Conservation (phyloP, 2,797 vertebrate genomes). For the Enteromius afrohamiltoni region DNA sequence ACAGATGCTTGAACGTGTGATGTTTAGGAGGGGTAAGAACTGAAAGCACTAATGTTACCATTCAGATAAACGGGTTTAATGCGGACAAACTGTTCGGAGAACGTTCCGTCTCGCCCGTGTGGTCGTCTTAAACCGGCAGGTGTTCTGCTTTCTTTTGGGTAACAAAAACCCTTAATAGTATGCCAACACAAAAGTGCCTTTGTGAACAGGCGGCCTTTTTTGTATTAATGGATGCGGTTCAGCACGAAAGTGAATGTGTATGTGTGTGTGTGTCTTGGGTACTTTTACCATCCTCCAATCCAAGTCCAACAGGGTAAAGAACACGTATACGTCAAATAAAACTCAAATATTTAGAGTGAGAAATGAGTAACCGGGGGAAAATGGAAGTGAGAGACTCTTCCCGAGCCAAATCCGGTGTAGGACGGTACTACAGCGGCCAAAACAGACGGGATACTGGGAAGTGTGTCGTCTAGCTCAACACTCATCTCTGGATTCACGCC, state of each 20-base stretch:
- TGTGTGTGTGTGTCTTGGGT: slow-evolving; percentile 33
- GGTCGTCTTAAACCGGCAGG: slow-evolving; percentile 44
- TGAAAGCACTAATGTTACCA: not conserved
- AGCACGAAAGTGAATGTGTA: slow-evolving; percentile 1
- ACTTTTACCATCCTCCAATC: slow-evolving; percentile 33
- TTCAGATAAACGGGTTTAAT: not conserved
- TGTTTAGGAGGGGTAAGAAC: not conserved
- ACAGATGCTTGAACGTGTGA: not conserved
- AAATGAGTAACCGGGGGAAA: slow-evolving; percentile 26
- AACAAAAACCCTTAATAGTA: slow-evolving; percentile 31
- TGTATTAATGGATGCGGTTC: slow-evolving; percentile 34
- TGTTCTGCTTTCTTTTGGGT: slow-evolving; percentile 43
- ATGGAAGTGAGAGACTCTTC: not conserved
- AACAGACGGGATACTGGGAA: not conserved
- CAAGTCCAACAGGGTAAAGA: slow-evolving; percentile 40
- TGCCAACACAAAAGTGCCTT: slow-evolving; percentile 48
- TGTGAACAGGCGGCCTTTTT: slow-evolving; percentile 30
- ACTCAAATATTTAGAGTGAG: slow-evolving; percentile 21
- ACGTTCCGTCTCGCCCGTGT: not conserved
- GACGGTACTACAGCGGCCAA: slow-evolving; percentile 7
- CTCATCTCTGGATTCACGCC: slow-evolving; percentile 13
- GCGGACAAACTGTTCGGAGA: not conserved
- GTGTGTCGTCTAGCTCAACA: not conserved
- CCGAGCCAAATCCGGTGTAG: not conserved
- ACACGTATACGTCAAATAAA: slow-evolving; percentile 49